Percentiles rank a stretch among this genome's conserved stretches.
These are phyloP conservation scores for Coreoperca whiteheadi DNA, from an alignment of 2,113 vertebrate genomes.

Conservation along the genomic window DNA sequence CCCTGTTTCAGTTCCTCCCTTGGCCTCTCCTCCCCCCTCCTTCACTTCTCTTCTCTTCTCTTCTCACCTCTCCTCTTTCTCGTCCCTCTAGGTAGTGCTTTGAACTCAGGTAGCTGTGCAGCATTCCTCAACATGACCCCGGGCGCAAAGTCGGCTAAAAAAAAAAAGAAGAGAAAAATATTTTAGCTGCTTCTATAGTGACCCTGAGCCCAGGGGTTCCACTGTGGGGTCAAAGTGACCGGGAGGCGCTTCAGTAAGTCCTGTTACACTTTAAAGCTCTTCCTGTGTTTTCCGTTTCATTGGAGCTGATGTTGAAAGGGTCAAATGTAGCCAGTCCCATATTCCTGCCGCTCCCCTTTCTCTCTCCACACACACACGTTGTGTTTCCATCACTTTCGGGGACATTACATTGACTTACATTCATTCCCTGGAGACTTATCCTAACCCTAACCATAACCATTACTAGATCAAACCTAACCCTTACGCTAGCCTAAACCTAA, in stretches of 20 bases:
- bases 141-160: constrained; percentile 36
- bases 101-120: constrained; percentile 66
- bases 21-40: neutral
- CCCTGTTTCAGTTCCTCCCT: neutral
- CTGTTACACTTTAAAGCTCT: constrained; percentile 55
- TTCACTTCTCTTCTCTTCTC: neutral
- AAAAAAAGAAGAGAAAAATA: constrained; percentile 23
- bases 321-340: constrained; percentile 14
- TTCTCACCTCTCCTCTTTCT: constrained; percentile 6
- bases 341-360: constrained; percentile 1
- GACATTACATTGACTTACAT: too few relatives aligned
- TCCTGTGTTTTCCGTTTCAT: constrained; percentile 38
- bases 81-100: constrained; percentile 19
- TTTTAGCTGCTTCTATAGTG: constrained; percentile 68
- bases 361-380: neutral
- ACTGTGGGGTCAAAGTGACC: constrained; percentile 51
- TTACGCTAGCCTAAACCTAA: too few relatives aligned
- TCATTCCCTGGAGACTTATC: too few relatives aligned
- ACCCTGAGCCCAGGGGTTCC: constrained; percentile 42
- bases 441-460: too few relatives aligned
- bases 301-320: constrained; percentile 40
- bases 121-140: constrained; percentile 76
- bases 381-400: too few relatives aligned
- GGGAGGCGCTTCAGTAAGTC: constrained; percentile 20
- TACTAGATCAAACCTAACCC: too few relatives aligned